These are phyloP conservation scores for Cinclus cinclus DNA, from an alignment of 2,113 vertebrate species.

Conservation along the genomic window DNA sequence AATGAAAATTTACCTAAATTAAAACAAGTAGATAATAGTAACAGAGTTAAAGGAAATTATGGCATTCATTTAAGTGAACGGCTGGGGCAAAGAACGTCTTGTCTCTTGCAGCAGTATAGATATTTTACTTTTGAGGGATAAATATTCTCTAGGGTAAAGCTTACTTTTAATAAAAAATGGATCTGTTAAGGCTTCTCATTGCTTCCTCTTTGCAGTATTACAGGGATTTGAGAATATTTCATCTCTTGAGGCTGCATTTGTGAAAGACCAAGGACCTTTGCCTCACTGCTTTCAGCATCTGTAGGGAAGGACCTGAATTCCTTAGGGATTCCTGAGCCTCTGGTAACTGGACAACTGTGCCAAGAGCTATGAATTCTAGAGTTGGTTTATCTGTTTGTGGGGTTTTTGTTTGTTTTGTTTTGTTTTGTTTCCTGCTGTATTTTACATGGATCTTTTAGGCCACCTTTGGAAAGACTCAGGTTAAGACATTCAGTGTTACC, in stretches of 20 bases:
- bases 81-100: neutral
- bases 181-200: neutral
- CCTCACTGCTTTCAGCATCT: fast-evolving
- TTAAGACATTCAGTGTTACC: neutral
- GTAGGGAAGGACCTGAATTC: neutral
- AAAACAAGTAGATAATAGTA: neutral
- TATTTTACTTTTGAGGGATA: neutral
- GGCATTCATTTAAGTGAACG: neutral
- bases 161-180: neutral
- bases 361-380: neutral
- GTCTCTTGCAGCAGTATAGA: neutral
- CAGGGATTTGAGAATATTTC: neutral
- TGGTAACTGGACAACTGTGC: neutral
- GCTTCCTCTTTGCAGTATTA: neutral
- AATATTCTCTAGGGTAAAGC: neutral
- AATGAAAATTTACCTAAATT: neutral
- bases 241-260: neutral
- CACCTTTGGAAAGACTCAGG: neutral
- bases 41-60: neutral
- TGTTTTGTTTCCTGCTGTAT: neutral
- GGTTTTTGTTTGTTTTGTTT: neutral
- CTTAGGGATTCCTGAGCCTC: neutral
- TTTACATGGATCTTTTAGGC: neutral
- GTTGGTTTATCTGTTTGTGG: neutral
- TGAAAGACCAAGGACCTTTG: neutral